These are phyloP conservation scores for Pristionchus japonicus DNA, from an alignment of 2,888 invertebrate genomes.

Conservation along the genomic window DNA sequence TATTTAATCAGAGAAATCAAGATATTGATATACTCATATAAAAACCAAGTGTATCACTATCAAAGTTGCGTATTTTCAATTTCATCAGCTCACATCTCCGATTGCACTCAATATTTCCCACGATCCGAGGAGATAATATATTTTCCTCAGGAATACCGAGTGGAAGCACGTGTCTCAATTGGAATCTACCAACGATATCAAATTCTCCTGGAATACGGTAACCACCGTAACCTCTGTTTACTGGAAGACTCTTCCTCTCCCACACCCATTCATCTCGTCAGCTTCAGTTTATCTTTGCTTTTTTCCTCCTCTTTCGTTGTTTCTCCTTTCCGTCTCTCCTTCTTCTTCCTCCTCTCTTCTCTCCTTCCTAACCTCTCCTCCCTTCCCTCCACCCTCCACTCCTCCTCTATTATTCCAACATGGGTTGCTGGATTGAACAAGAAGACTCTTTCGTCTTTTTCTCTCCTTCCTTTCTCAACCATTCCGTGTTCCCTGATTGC, in stretches of 20 bases:
- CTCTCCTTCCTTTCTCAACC: neutral
- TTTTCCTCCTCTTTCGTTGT: neutral
- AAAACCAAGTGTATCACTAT: neutral
- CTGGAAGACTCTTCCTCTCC: neutral
- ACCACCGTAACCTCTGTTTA: slow-evolving; percentile 6
- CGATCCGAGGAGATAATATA: neutral
- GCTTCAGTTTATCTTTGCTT: slow-evolving; percentile 30
- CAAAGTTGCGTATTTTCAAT: neutral
- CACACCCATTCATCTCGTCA: neutral
- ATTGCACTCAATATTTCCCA: neutral
- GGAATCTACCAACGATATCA: neutral
- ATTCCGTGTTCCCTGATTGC: neutral
- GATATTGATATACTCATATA: neutral
- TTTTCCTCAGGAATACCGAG: neutral
- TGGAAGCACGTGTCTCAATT: neutral
- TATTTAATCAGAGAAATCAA: too few species aligned
- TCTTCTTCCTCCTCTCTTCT: slow-evolving; percentile 76
- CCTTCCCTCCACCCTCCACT: slow-evolving; percentile 80
- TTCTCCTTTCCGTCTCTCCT: slow-evolving; percentile 20
- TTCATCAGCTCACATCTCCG: neutral
- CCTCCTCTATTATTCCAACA: slow-evolving; percentile 33
- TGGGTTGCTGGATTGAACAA: slow-evolving; percentile 8
- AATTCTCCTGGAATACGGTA: neutral
- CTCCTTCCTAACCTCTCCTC: slow-evolving; percentile 79
- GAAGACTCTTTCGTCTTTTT: neutral